These are phyloP conservation scores for Sarcophilus harrisii DNA, from an alignment of 2,797 vertebrate species.

Conservation along the genomic window DNA sequence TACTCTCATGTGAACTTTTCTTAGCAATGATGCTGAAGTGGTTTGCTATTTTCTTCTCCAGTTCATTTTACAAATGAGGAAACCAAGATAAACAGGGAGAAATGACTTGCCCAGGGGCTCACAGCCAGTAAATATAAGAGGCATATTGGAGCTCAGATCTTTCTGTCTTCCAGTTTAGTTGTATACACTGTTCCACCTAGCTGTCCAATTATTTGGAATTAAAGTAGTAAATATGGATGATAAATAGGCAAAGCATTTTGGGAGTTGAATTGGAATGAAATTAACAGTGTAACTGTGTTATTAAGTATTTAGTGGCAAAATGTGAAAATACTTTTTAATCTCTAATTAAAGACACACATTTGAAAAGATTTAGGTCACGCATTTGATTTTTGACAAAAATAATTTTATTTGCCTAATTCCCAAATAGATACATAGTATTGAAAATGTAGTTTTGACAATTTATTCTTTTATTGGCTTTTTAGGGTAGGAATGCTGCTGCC, in stretches of 20 bases:
- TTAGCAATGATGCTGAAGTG: neutral
- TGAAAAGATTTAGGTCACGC: slow-evolving; percentile 4
- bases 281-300: neutral
- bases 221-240: neutral
- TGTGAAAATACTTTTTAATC: neutral
- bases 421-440: neutral
- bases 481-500: neutral
- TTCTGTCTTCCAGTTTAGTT: neutral
- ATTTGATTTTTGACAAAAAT: slow-evolving; percentile 1
- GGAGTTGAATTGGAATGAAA: neutral
- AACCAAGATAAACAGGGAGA: neutral
- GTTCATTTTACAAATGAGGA: neutral
- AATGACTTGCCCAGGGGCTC: neutral
- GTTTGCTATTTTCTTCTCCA: neutral
- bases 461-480: slow-evolving; percentile 20
- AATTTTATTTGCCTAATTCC: neutral
- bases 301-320: neutral
- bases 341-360: neutral
- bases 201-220: neutral
- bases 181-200: neutral
- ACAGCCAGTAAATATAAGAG: neutral
- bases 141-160: neutral
- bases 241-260: neutral
- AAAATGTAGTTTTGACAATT: neutral
- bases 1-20: neutral